phyloP scores from a whole-genome alignment of 2,888 invertebrate species.

The Acrocera orbiculus region DNA sequence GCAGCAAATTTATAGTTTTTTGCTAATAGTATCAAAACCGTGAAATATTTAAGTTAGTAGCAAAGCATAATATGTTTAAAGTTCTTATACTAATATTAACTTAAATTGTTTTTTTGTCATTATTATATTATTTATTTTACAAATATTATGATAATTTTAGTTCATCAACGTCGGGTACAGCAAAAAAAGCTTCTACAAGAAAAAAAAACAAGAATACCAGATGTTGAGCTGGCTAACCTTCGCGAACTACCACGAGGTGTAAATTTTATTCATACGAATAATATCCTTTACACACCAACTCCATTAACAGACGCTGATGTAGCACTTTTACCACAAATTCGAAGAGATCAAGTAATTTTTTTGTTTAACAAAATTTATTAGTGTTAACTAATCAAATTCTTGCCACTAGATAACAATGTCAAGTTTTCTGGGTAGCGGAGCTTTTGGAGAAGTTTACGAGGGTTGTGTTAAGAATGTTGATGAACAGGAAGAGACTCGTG shows the following conservation, averaged over 20 bases:
- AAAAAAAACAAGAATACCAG: constrained; percentile 39
- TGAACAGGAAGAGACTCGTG: constrained; percentile 47
- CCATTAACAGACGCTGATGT: constrained; percentile 60
- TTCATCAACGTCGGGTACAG: constrained; percentile 43
- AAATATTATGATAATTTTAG: constrained; percentile 26
- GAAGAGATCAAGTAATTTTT: constrained; percentile 44
- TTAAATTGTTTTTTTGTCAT: no score
- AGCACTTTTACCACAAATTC: constrained; percentile 67
- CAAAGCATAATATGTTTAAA: no score
- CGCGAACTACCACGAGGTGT: constrained; percentile 55
- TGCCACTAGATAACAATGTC: constrained; percentile 47
- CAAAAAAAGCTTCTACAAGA: constrained; percentile 51
- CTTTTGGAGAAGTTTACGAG: constrained; percentile 94
- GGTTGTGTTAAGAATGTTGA: constrained; percentile 61
- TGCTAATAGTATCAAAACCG: no score
- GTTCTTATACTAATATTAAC: no score
- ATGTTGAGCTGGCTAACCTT: constrained; percentile 72
- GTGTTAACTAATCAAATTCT: background rate
- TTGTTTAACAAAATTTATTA: background rate
- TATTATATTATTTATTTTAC: constrained; percentile 1
- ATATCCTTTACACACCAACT: constrained; percentile 55
- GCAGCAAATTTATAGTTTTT: no score
- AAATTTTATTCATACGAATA: constrained; percentile 63
- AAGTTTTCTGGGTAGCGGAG: constrained; percentile 86
- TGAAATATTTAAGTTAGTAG: no score